A percentile compares a stretch with the other conserved stretches of the same genome.
Evolutionary conservation across 2,113 vertebrate species (phyloP).

Genomic region (Charina bottae): DNA sequence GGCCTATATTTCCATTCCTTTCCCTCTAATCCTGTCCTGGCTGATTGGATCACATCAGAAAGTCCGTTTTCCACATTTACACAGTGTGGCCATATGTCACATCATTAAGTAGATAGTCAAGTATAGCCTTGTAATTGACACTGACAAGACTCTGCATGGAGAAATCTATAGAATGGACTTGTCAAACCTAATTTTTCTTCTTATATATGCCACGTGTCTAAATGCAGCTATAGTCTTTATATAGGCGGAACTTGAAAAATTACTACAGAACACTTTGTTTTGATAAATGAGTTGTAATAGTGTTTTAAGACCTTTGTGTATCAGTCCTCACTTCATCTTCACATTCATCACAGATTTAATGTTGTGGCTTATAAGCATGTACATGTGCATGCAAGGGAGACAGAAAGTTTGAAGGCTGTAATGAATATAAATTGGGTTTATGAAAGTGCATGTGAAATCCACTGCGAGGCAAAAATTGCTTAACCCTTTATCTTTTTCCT

Average conservation of each 20-base stretch:
- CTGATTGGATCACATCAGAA: slow-evolving; percentile 44
- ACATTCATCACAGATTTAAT: not conserved
- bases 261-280: not conserved
- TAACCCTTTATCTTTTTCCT: not conserved
- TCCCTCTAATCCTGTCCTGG: slow-evolving; percentile 6
- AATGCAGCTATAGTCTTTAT: not conserved
- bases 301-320: not conserved
- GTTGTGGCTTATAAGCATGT: not conserved
- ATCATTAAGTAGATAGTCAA: slow-evolving; percentile 45
- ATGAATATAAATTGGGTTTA: not conserved
- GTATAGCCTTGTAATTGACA: slow-evolving; percentile 41
- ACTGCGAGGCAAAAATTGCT: not conserved
- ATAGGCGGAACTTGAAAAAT: not conserved
- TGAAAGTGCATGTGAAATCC: not conserved
- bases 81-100: slow-evolving; percentile 18
- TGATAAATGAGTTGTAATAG: not conserved
- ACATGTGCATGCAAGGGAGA: not conserved
- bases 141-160: slow-evolving; percentile 49
- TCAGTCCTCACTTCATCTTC: not conserved
- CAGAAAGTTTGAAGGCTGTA: not conserved
- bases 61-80: not conserved
- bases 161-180: slow-evolving; percentile 15
- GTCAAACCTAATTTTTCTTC: slow-evolving; percentile 31
- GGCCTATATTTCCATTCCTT: not conserved
- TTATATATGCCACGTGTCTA: not conserved